Conservation (phyloP, 2,888 invertebrate species). For the Drosophila paranaensis region DNA sequence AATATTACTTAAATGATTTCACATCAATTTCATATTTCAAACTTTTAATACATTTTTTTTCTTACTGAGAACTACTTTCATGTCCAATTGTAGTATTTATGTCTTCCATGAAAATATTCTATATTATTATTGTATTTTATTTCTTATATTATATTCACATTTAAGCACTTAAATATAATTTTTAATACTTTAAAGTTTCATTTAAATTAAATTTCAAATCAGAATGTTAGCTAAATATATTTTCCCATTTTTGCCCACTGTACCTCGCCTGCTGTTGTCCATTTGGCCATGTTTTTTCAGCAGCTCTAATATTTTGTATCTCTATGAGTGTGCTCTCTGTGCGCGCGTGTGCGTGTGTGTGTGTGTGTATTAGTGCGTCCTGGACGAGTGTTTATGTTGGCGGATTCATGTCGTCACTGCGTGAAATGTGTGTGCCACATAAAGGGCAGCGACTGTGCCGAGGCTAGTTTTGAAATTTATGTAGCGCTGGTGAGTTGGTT, state of each 20-base stretch:
- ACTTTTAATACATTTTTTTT: too few relatives aligned
- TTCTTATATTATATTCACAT: not conserved
- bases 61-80: too few relatives aligned
- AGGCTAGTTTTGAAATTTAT: slow-evolving; percentile 80
- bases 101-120: too few relatives aligned
- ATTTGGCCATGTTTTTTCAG: slow-evolving; percentile 60
- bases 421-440: slow-evolving; percentile 80
- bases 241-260: slow-evolving; percentile 4
- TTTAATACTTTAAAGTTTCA: too few relatives aligned
- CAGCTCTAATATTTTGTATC: slow-evolving; percentile 61
- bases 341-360: slow-evolving; percentile 14
- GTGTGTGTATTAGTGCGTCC: slow-evolving; percentile 48
- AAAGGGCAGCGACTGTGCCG: slow-evolving; percentile 48
- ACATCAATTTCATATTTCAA: too few relatives aligned
- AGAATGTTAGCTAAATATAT: too few relatives aligned
- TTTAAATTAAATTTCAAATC: not conserved
- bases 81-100: too few relatives aligned
- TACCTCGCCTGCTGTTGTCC: slow-evolving; percentile 47
- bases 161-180: too few relatives aligned
- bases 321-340: slow-evolving; percentile 36
- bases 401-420: slow-evolving; percentile 80
- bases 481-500: slow-evolving; percentile 77
- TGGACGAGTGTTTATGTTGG: slow-evolving; percentile 75
- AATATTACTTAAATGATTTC: too few relatives aligned
- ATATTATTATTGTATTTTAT: too few relatives aligned